These are phyloP conservation scores for Myrmecobius fasciatus DNA, from an alignment of 2,113 vertebrate species.

Conservation along the genomic window DNA sequence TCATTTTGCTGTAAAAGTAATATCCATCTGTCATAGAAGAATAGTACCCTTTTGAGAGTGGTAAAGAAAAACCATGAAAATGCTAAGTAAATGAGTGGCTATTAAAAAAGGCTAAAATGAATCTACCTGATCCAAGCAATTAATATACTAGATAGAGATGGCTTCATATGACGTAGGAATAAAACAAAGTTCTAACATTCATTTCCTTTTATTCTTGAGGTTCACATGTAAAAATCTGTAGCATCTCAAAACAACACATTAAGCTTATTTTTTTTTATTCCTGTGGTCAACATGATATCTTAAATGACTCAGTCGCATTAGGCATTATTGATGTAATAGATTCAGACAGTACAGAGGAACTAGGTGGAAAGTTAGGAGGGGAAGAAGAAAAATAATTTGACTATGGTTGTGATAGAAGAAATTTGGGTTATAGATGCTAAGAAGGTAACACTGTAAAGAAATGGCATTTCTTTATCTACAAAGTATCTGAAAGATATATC, in stretches of 20 bases:
- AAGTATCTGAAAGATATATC: constrained; percentile 38
- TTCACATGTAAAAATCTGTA: neutral
- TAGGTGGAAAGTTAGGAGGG: neutral
- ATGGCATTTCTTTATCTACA: constrained; percentile 16
- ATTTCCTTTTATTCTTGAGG: constrained; percentile 14
- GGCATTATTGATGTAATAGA: neutral
- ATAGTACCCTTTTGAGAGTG: constrained; percentile 39
- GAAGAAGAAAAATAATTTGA: neutral
- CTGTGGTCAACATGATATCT: constrained; percentile 16
- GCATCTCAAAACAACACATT: constrained; percentile 16
- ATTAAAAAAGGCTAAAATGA: constrained; percentile 43
- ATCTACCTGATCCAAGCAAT: constrained; percentile 51
- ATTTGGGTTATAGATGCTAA: constrained; percentile 22
- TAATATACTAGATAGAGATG: constrained; percentile 42
- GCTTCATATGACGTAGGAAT: neutral
- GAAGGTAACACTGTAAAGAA: constrained; percentile 37
- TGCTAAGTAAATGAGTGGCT: constrained; percentile 1
- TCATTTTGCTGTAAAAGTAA: constrained; percentile 30
- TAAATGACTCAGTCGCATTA: neutral
- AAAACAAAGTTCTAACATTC: constrained; percentile 8
- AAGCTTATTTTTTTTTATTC: constrained; percentile 12
- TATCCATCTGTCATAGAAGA: constrained; percentile 38
- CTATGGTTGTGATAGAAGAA: neutral
- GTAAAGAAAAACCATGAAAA: constrained; percentile 49
- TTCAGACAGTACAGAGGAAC: neutral